Evolutionary conservation across 2,888 invertebrate genomes (phyloP), one percentile per base, ranked within the genome.

Genomic region (Aquatica leii): DNA sequence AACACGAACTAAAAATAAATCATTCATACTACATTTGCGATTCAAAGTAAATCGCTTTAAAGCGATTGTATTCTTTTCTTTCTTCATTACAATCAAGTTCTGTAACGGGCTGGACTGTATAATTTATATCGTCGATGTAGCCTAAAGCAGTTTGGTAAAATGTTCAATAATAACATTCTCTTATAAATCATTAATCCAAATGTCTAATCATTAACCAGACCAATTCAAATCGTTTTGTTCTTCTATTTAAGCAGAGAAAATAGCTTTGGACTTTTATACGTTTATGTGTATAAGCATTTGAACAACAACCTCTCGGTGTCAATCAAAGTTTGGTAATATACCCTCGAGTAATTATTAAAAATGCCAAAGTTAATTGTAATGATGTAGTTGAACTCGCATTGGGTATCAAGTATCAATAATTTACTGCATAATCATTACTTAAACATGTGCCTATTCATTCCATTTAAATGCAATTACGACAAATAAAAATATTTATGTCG

Each of bases 111-210:
- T 65, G 62, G 64, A 17, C 58, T 58, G 49, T 65, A 64, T 71
- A 71, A 71, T 71, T 71, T 71, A 71, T 69, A 63, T 62, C 63
- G 49, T 52, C 57, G 51, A 46, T 37, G 53, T 60, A 62, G 61
- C 71, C 62, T 65, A 68, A 67, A 69, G 71, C 70, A 59, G 65
- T 60, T 62, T 62, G 11, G 61, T 63, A 66, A 60, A 59, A 56
- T 59, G 60, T 67, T 65, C 68, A 65, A 69, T 72, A 71, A 71
- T 71, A 68, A 69, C 67, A 68, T 58, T 69, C 66, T 66, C 68
- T 65, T 68, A 72, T 71, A 71, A 72, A 72, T 71, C 72, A 71
- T 72, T 72, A 72, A 72, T 72, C 70, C 71, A 70, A 71, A 71
- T 70, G 71, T 72, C 72, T 68, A 55, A 60, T 55, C 59, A 66